Conservation (phyloP, 2,797 vertebrate species). For the Anguilla pacifica region DNA sequence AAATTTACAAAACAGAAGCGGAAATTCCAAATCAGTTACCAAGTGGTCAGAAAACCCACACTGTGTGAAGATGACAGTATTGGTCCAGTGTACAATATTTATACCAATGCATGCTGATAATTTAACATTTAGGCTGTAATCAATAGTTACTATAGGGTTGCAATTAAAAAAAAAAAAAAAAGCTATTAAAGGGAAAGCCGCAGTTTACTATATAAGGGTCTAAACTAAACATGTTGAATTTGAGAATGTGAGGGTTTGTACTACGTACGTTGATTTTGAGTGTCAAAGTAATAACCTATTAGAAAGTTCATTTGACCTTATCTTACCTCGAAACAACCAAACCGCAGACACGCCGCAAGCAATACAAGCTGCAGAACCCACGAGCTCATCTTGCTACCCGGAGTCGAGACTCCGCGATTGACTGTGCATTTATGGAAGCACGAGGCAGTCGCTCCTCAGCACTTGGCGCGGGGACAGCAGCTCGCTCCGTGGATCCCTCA, state of each 20-base stretch:
- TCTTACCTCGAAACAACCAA: conserved; percentile 71
- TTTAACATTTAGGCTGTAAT: background rate
- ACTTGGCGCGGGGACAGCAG: conserved; percentile 60
- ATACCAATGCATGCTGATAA: background rate
- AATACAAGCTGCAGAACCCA: conserved; percentile 74
- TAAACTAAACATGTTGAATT: background rate
- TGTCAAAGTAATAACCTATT: background rate
- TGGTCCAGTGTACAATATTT: background rate
- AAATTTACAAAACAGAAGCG: background rate
- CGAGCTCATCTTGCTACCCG: conserved; percentile 77
- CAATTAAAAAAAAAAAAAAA: background rate
- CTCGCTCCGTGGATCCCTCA: conserved; percentile 50
- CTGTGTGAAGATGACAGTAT: background rate
- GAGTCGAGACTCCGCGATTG: conserved; percentile 70
- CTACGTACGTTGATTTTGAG: background rate
- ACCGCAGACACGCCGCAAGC: conserved; percentile 70
- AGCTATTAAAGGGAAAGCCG: background rate
- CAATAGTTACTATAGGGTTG: background rate
- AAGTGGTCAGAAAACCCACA: background rate
- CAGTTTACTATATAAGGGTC: background rate
- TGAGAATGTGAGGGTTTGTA: background rate
- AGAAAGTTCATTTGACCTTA: background rate
- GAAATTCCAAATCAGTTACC: background rate
- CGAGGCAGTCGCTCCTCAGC: conserved; percentile 65
- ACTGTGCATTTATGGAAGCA: conserved; percentile 76